These are phyloP conservation scores for Limulus polyphemus DNA, from an alignment of 2,888 invertebrate species.

Conservation along the genomic window DNA sequence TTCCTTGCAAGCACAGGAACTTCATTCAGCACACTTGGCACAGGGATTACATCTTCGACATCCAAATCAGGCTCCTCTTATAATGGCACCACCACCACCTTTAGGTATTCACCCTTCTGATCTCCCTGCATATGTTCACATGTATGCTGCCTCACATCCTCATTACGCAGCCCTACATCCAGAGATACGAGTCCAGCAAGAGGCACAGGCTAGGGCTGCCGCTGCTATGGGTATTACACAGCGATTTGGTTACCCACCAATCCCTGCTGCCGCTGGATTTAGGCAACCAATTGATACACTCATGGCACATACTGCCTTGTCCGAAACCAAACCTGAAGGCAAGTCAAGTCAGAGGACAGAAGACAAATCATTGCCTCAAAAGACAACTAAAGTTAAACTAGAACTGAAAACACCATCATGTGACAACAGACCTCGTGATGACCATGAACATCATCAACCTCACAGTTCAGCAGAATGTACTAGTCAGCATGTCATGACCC, in stretches of 20 bases:
- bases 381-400: constrained; percentile 7
- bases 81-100: constrained; percentile 15
- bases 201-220: constrained; percentile 20
- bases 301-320: constrained; percentile 3
- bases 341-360: constrained; percentile 11
- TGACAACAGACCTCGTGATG: constrained; percentile 6
- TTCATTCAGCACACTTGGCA: constrained; percentile 13
- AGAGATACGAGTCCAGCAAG: constrained; percentile 26
- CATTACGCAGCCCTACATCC: constrained; percentile 16
- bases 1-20: constrained; percentile 10
- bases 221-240: constrained; percentile 19
- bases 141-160: constrained; percentile 18
- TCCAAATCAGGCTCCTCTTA: constrained; percentile 21
- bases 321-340: constrained; percentile 18
- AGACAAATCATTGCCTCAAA: not conserved
- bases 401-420: constrained; percentile 11
- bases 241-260: constrained; percentile 17
- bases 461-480: constrained; percentile 6
- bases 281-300: constrained; percentile 19
- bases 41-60: constrained; percentile 25
- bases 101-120: constrained; percentile 22
- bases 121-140: constrained; percentile 21
- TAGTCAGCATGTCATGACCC: constrained; percentile 6
- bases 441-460: constrained; percentile 7
- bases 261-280: constrained; percentile 14